Conservation (phyloP, 2,797 vertebrate genomes). For the Tauraco hartlaubi region DNA sequence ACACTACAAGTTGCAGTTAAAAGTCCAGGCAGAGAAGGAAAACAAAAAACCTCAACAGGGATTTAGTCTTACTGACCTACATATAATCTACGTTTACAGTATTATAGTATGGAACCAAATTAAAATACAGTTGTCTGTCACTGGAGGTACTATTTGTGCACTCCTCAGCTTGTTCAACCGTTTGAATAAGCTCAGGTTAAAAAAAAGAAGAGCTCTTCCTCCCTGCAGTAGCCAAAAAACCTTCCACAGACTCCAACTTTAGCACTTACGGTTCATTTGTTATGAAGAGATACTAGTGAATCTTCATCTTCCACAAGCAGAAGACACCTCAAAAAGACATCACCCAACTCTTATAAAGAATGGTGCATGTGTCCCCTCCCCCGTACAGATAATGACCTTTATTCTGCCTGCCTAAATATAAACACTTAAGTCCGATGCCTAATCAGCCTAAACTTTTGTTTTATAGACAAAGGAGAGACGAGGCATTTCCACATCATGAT, state of each 20-base stretch:
- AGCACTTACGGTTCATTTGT: not conserved
- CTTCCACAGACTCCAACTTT: not conserved
- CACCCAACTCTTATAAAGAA: not conserved
- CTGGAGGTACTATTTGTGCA: not conserved
- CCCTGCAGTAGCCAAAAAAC: not conserved
- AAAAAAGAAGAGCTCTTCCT: not conserved
- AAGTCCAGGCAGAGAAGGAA: not conserved
- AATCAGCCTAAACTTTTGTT: not conserved
- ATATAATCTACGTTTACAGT: not conserved
- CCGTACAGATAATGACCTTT: not conserved
- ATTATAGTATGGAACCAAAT: not conserved
- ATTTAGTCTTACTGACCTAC: not conserved
- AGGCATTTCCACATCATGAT: not conserved
- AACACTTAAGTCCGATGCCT: not conserved
- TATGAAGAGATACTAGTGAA: not conserved
- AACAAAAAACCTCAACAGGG: not conserved
- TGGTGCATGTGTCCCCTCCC: not conserved
- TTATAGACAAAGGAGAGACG: not conserved
- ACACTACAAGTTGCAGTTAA: not conserved
- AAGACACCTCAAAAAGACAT: not conserved
- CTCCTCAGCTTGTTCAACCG: not conserved
- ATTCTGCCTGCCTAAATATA: not conserved
- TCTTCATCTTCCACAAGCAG: not conserved
- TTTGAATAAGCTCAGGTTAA: not conserved
- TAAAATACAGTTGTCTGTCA: not conserved